Base-by-base conservation (phyloP, 2,113 vertebrate genomes). In the Oxygymnocypris stewartii region DNA sequence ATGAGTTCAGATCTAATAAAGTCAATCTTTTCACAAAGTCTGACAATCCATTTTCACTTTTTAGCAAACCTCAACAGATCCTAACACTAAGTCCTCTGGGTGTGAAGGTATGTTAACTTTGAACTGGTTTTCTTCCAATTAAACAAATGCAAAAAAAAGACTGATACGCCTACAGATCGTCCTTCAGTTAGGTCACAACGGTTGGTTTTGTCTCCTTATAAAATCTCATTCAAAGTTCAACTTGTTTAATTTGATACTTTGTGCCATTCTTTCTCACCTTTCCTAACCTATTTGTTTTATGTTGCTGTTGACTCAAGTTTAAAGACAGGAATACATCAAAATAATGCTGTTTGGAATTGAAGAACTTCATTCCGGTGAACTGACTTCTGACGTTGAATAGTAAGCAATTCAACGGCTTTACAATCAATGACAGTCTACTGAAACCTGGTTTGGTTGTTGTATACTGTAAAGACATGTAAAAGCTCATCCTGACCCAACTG, bases 191-290 rank as follows among this genome's bases (percentile, higher is more conserved):
- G 42, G 61, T 49, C 79, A 82, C 61, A 44, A 49, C 61, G 40
- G 79, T 31, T 82, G 61, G 79, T 82, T 82, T 69, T 67, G 79
- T 82, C 79, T 82, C 42, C 37, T 42, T 37, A 73, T 73, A 73
- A 73, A 42, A 73, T 73, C 69, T 73, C 69, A 73, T 73, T 73
- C 69, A 73, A 16, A 67, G 16, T 9, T 71, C 14, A 40, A 71
- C 67, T 40, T 23, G 69, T 40, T 73, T 40, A 40, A 40, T 73
- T 73, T 40, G 18, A 71, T 37, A 73, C 69, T 4, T 31, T 6
- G 20, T n/a, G 69, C 10, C 69, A 73, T 23, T 42, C 40, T 42
- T 0, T 42, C 67, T 2, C 9, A 37, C 14, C 16, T 37, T 35
- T 35, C 9, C 65, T 8, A 31, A 37, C 14, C 35, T 23, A 18